Evolutionary conservation across 2,888 invertebrate species (phyloP).

Genomic region (Trachelus tabidus): DNA sequence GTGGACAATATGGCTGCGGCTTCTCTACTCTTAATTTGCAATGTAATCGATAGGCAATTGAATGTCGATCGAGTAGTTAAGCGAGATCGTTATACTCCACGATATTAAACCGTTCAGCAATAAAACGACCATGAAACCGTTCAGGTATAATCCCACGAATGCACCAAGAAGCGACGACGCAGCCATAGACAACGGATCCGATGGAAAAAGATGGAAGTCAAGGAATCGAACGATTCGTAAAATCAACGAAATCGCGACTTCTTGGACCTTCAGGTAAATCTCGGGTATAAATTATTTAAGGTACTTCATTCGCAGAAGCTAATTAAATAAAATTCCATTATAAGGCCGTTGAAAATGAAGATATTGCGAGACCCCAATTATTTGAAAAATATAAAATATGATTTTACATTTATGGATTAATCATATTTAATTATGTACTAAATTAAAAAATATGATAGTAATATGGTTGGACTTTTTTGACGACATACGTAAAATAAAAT

Average conservation of each 20-base stretch:
- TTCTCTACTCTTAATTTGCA: not conserved
- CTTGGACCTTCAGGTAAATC: not conserved
- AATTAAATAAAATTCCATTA: too few relatives aligned
- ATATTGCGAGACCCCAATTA: too few relatives aligned
- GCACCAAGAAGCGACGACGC: not conserved
- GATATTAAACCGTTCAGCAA: slow-evolving; percentile 48
- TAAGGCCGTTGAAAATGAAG: too few relatives aligned
- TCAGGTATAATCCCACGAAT: slow-evolving; percentile 50
- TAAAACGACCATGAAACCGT: slow-evolving; percentile 57
- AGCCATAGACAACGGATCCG: not conserved
- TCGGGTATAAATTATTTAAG: not conserved
- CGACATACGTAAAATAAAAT: too few relatives aligned
- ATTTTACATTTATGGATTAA: too few relatives aligned
- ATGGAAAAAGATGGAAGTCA: not conserved
- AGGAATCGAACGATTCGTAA: not conserved
- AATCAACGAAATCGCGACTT: not conserved
- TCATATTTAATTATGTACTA: too few relatives aligned
- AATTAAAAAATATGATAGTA: too few relatives aligned
- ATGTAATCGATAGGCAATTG: not conserved
- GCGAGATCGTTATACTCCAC: not conserved
- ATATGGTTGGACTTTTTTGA: too few relatives aligned
- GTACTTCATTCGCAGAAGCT: too few relatives aligned
- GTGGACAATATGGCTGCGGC: not conserved
- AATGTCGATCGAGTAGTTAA: slow-evolving; percentile 1
- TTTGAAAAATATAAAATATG: too few relatives aligned